Conservation (phyloP, 1,140 invertebrate species). For the Lepidurus couesii region DNA sequence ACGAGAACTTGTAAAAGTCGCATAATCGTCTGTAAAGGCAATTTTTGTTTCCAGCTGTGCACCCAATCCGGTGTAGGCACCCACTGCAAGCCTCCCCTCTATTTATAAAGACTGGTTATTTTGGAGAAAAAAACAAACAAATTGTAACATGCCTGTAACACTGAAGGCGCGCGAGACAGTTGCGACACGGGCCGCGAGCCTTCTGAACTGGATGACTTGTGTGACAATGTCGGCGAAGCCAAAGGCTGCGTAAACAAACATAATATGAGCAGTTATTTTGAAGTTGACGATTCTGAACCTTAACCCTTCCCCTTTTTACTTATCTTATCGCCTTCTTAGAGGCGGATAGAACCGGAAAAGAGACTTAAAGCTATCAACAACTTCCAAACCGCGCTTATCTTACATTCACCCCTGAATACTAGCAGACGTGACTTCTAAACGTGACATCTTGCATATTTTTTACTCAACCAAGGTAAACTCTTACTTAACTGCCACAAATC, state of each 20-base stretch:
- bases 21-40: slow-evolving; percentile 98
- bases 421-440: neutral
- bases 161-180: slow-evolving; percentile 17
- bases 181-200: slow-evolving; percentile 25
- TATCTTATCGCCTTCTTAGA: slow-evolving; percentile 25
- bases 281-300: neutral
- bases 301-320: neutral
- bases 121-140: neutral
- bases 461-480: neutral
- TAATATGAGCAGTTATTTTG: slow-evolving; percentile 19
- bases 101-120: neutral
- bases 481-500: neutral
- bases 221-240: slow-evolving; percentile 33
- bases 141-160: neutral
- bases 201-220: slow-evolving; percentile 33
- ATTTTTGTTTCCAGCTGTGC: slow-evolving; percentile 90
- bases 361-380: slow-evolving; percentile 26
- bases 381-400: neutral
- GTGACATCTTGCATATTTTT: neutral
- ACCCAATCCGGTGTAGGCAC: slow-evolving; percentile 89
- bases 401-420: neutral
- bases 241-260: slow-evolving; percentile 30
- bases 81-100: slow-evolving; percentile 53
- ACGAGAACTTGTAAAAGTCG: slow-evolving; percentile 94
- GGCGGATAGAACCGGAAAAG: slow-evolving; percentile 17